Conservation (phyloP, 2,888 invertebrate genomes). For the Cephus spinipes region DNA sequence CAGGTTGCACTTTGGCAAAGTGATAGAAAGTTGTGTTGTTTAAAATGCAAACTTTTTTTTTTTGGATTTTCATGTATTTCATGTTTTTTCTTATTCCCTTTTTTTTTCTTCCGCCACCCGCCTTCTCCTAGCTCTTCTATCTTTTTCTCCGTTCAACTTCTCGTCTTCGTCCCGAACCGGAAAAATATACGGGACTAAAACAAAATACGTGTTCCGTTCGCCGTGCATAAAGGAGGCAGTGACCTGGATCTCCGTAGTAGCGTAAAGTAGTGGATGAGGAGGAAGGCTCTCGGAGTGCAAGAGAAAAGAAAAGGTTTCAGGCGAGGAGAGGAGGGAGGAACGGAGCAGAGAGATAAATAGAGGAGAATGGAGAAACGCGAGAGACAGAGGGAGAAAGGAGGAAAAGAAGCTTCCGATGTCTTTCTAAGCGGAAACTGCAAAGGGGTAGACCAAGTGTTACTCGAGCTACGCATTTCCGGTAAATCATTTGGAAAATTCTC, state of each 20-base stretch:
- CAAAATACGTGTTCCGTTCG: slow-evolving; percentile 41
- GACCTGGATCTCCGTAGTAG: slow-evolving; percentile 13
- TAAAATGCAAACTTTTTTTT: neutral
- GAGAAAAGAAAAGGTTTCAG: slow-evolving; percentile 17
- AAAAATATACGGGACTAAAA: slow-evolving; percentile 27
- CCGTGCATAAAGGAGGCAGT: slow-evolving; percentile 23
- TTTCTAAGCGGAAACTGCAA: neutral
- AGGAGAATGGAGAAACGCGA: slow-evolving; percentile 22
- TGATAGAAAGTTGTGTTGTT: neutral
- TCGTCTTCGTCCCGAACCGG: neutral
- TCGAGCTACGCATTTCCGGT: slow-evolving; percentile 41
- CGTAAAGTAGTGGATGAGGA: neutral
- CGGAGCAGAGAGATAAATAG: neutral
- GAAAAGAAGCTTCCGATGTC: neutral
- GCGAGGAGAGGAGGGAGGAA: slow-evolving; percentile 21
- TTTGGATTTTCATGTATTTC: neutral
- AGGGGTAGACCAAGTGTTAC: slow-evolving; percentile 27
- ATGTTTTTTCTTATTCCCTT: neutral
- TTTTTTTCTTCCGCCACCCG: neutral
- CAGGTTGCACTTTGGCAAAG: neutral
- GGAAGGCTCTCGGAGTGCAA: neutral
- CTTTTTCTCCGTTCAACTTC: neutral
- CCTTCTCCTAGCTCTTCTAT: too few species aligned
- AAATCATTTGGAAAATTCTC: slow-evolving; percentile 51
- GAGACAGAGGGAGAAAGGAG: slow-evolving; percentile 19